These are phyloP conservation scores for Scaptomyza montana DNA, from an alignment of 1,140 invertebrate species.

Conservation along the genomic window DNA sequence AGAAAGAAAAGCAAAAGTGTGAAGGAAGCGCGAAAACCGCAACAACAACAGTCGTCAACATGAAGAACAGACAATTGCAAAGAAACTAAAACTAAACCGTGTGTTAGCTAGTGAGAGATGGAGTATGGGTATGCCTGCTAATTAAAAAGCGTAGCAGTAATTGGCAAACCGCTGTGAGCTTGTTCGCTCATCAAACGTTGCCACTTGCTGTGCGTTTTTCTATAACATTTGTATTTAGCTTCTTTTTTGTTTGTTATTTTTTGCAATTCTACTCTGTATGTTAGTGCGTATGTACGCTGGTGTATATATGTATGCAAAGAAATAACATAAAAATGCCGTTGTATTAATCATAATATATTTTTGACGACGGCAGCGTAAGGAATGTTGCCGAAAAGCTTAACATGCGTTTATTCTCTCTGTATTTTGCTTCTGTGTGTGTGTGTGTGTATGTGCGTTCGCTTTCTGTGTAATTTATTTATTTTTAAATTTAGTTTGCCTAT, in stretches of 20 bases:
- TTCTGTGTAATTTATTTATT: conserved; percentile 82
- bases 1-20: conserved; percentile 44
- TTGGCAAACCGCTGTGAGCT: conserved; percentile 66
- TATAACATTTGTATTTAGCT: conserved; percentile 22
- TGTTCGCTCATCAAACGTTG: conserved; percentile 35
- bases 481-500: conserved; percentile 70
- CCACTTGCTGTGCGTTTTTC: conserved; percentile 57
- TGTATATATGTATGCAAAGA: conserved; percentile 25
- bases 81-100: conserved; percentile 37
- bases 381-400: conserved; percentile 59
- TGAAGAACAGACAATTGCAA: conserved; percentile 45
- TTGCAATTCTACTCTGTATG: conserved; percentile 1
- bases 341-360: conserved; percentile 79
- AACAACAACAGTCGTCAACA: conserved; percentile 32
- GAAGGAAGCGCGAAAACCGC: conserved; percentile 39
- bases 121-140: conserved; percentile 45
- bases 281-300: background rate
- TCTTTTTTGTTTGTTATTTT: conserved; percentile 1
- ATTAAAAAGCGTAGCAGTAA: conserved; percentile 80
- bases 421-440: conserved; percentile 15
- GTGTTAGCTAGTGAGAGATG: conserved; percentile 9
- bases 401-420: conserved; percentile 35
- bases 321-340: conserved; percentile 50
- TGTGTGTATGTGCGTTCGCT: conserved; percentile 32
- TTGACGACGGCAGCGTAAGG: conserved; percentile 49